Conservation (phyloP, 2,888 invertebrate genomes). For the Eilema depressum region DNA sequence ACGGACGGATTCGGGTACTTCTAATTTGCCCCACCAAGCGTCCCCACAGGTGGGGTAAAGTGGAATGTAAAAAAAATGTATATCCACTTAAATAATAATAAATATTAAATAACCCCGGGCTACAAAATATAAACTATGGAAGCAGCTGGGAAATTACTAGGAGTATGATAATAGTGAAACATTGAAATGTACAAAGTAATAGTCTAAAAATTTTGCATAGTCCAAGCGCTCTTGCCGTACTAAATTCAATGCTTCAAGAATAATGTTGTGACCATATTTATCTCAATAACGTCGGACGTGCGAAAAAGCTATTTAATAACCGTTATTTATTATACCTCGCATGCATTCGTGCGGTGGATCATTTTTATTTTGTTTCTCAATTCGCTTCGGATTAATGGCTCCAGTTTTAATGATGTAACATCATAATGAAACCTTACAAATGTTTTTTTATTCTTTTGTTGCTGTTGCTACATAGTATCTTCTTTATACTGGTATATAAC, state of each 20-base stretch:
- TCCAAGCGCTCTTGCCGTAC: background rate
- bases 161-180: no score
- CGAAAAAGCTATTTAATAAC: conserved; percentile 47
- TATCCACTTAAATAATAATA: no score
- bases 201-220: background rate
- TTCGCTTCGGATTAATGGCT: conserved; percentile 34
- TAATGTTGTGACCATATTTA: conserved; percentile 31
- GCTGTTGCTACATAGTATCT: background rate
- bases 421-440: conserved; percentile 11
- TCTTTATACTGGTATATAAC: background rate
- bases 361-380: conserved; percentile 36
- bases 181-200: no score
- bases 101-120: no score
- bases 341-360: conserved; percentile 30
- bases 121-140: no score
- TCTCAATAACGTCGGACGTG: conserved; percentile 34
- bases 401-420: conserved; percentile 31
- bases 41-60: no score
- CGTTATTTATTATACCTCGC: conserved; percentile 46
- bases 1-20: no score
- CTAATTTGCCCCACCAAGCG: no score
- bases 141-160: no score
- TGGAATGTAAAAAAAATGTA: no score
- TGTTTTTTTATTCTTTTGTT: conserved; percentile 2
- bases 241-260: conserved; percentile 20